Evolutionary conservation across 1,140 invertebrate genomes (phyloP), one percentile per base, ranked within the genome.

Genomic region (Brachionus sp.): DNA sequence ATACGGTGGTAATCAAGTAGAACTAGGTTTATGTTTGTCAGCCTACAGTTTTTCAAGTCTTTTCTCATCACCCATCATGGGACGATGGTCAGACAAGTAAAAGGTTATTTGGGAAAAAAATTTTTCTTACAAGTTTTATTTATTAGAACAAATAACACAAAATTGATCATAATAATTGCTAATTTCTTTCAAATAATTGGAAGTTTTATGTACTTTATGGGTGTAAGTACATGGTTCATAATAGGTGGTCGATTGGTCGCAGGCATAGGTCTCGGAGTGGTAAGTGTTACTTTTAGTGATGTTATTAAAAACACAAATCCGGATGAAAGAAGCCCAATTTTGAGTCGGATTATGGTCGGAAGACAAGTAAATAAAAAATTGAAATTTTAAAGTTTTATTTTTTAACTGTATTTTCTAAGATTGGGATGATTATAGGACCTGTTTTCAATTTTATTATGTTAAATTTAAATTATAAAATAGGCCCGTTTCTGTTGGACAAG

Each of bases 321-420:
- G 29, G 84, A 85, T n/a, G 86, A 86, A 13, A 25, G 86, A 42
- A 86, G 85, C 6, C 39, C 84, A 44, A 84, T 85, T 23, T 64
- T 86, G 12, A 75, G 84, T 10, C 75, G 75, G 10, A 73, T 86
- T 37, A 82, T 85, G 23, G 78, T 83, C 12, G 84, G 80, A 44
- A 75, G 85, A 68, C 86, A 86, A 66, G 33, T 86, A 86, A 35
- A 87, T 86, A 86, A 35, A 87, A 87, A 1, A 84, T 88, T 3
- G 82, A 89, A 23, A 66, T 87, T 83, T 87, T 87, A 2, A 46
- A 35, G 3, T 35, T 78, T 62, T n/a, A 16, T 35, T 29, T 19
- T 9, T 6, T 37, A 35, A 53, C 5, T 12, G 7, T 33, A 0
- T 46, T 23, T 53, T 50, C 9, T 12, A 16, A 78, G 75, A 62